Base-by-base conservation (phyloP, 2,888 invertebrate species). In the Macaria liturata region DNA sequence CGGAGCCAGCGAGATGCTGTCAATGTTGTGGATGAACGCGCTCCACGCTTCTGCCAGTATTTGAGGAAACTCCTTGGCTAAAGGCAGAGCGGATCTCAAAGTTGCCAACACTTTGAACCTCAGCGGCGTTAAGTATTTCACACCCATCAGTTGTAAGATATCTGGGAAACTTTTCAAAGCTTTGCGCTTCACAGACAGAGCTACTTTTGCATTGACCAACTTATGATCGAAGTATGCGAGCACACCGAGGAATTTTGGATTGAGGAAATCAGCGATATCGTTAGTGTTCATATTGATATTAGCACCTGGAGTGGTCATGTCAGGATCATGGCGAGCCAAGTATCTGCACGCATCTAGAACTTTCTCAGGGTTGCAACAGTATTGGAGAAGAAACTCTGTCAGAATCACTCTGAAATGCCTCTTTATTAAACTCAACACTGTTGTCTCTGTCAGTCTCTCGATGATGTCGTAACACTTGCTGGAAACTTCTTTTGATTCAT, bases 21-120 rank as follows among this genome's bases (percentile, higher is more conserved):
- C 94, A 9, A 96, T 95, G 66, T 95, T 95, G 66, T 94, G 94
- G 44, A 98, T 93, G 76, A 97, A 98, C 3, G 96, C 95, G 58
- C 95, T 93, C 98, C 98, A 98, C 0, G 97, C 96, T 59, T 94
- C 93, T 6, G 95, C 94, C 46, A 95, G 92, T 46, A 96, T 92
- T 56, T 93, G 93, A 3, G 95, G 94, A 71, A 95, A 94, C 59
- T 94, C 94, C 37, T 93, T 93, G 56, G 95, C 95, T 54, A 96
- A 91, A 5, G 94, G 94, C 44, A 97, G 86, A 0, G 96, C 95
- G 8, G 97, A 96, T 69, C 96, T 94, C 34, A 97, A 83, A 69
- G 96, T 97, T 0, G 96, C 96, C 63, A 98, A 92, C n/a, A 98
- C 95, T 91, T 97, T 97, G 72, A 96, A 96, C 50, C 96, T 92